Base-by-base conservation (phyloP, 2,113 vertebrate genomes). In the Apistogramma diplotaenia region DNA sequence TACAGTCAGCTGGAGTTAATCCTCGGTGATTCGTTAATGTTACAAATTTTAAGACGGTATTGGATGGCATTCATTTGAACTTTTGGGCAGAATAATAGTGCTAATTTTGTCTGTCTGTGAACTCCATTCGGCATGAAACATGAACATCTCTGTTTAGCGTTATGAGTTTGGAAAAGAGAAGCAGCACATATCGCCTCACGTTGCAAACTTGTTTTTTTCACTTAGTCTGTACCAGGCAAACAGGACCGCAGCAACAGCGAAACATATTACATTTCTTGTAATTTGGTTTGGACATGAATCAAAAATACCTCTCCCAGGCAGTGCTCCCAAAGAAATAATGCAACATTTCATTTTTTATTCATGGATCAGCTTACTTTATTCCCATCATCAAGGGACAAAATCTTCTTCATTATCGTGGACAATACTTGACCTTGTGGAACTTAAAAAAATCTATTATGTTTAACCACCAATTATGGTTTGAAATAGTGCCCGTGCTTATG, bases 351-450 rank as follows among this genome's bases (percentile, higher is more conserved):
- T 87, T 85, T 90, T 88, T 88, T 56, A 91, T 87, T 85, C 57
- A 84, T 83, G 74, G 61, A 61, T 82, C 53, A 67, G 8, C 43
- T 83, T 76, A 75, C 59, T 71, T 88, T 83, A 85, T 57, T 82
- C 61, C 40, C 51, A 29, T 78, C 83, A 83, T 79, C 56, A 54
- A 60, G 79, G 6, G 40, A 89, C 71, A 74, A 29, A 82, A 87
- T 82, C 78, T 54, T 76, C 54, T 73, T 85, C 76, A 60, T 29
- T 53, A 73, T 16, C 72, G 67, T 60, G 13, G 59, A 85, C 79
- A 79, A 89, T 74, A 57, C 72, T 71, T 88, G 90, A 88, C 88
- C 89, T 90, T 90, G 88, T 77, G 74, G 79, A 87, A 82, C 87
- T 59, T 46, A 12, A 11, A 88, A 76, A 88, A 83, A 84, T 83